These are phyloP conservation scores for Tortricodes alternella DNA, from an alignment of 2,888 invertebrate species.

Conservation along the genomic window DNA sequence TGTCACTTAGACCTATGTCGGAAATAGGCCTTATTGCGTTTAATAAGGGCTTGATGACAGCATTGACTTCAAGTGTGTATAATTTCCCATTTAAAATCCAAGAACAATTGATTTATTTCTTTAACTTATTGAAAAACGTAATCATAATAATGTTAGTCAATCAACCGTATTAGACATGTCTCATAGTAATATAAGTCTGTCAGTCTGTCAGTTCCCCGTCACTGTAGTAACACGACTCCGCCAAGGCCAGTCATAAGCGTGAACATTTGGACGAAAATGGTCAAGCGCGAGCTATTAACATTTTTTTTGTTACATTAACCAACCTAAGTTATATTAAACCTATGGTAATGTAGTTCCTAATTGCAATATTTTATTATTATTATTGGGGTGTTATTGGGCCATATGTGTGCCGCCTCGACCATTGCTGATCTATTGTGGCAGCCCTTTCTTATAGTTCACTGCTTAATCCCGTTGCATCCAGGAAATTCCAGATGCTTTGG, in stretches of 20 bases:
- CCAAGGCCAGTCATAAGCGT: conserved; percentile 47
- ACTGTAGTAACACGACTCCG: conserved; percentile 47
- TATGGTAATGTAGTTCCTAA: too few relatives aligned
- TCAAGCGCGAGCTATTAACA: neutral
- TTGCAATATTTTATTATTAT: too few relatives aligned
- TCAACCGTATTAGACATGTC: conserved; percentile 16
- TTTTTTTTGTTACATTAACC: neutral
- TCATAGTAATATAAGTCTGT: conserved; percentile 40
- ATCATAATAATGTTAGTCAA: conserved; percentile 11
- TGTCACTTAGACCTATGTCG: too few relatives aligned
- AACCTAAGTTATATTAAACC: too few relatives aligned
- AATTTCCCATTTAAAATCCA: neutral
- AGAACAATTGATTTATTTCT: neutral
- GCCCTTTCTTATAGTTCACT: too few relatives aligned
- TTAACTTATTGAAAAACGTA: neutral
- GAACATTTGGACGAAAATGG: conserved; percentile 36
- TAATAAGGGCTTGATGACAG: too few relatives aligned
- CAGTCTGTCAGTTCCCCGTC: conserved; percentile 49
- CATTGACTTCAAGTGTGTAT: neutral
- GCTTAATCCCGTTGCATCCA: too few relatives aligned
- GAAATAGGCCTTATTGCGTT: too few relatives aligned
- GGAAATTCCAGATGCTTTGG: too few relatives aligned
- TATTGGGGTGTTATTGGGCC: too few relatives aligned
- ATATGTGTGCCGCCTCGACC: too few relatives aligned
- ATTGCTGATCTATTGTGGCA: too few relatives aligned